Conservation (phyloP, 1,140 invertebrate genomes). For the Probaryconus sp. region DNA sequence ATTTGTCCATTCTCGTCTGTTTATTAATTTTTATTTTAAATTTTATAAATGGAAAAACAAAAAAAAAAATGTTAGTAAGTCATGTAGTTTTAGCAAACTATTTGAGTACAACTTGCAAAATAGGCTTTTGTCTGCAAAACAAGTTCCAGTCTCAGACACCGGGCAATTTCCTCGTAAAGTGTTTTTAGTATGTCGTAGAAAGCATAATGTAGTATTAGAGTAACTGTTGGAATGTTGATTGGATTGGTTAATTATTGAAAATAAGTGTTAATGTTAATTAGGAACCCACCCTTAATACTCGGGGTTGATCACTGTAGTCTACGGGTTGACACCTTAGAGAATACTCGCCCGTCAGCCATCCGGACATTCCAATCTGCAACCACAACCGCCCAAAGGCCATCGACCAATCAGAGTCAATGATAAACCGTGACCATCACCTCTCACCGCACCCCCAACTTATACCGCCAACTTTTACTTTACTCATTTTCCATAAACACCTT, state of each 20-base stretch:
- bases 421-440: slow-evolving; percentile 60
- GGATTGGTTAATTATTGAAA: slow-evolving; percentile 43
- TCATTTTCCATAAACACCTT: slow-evolving; percentile 10
- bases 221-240: slow-evolving; percentile 6
- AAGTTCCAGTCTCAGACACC: too few relatives aligned
- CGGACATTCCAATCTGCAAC: slow-evolving; percentile 90
- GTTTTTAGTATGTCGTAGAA: too few relatives aligned
- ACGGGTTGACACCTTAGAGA: slow-evolving; percentile 96
- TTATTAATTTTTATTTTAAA: too few relatives aligned
- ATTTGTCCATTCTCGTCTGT: too few relatives aligned
- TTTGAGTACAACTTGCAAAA: too few relatives aligned
- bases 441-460: slow-evolving; percentile 37
- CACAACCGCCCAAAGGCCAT: slow-evolving; percentile 77
- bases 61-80: too few relatives aligned
- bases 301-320: slow-evolving; percentile 92
- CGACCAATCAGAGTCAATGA: slow-evolving; percentile 66
- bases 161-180: too few relatives aligned
- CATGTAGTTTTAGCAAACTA: too few relatives aligned
- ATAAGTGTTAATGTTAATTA: slow-evolving; percentile 57
- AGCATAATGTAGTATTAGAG: too few relatives aligned
- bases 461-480: slow-evolving; percentile 29
- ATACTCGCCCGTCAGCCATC: slow-evolving; percentile 94
- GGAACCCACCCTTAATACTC: slow-evolving; percentile 91
- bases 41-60: too few relatives aligned
- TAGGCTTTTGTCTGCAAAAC: too few relatives aligned